Evolutionary conservation across 2,888 invertebrate genomes (phyloP).

Genomic region (Eudemis profundana): DNA sequence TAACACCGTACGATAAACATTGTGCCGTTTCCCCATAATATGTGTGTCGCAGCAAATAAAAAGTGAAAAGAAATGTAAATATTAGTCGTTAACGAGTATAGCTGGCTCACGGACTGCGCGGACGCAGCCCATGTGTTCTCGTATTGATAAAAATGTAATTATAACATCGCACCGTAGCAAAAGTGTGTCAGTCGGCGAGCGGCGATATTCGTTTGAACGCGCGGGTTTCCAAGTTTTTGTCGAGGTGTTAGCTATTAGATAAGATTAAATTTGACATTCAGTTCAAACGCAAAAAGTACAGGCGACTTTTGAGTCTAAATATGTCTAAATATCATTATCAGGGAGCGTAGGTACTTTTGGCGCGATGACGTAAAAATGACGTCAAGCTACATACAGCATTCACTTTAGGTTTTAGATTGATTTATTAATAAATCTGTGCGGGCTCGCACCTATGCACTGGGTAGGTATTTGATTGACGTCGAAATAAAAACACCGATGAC

Average conservation of each 20-base stretch:
- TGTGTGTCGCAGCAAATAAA: slow-evolving; percentile 49
- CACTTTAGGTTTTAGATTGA: too few species aligned
- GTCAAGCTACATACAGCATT: too few species aligned
- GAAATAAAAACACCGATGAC: too few species aligned
- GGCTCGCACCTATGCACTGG: too few species aligned
- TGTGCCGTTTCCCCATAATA: slow-evolving; percentile 40
- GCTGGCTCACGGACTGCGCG: slow-evolving; percentile 25
- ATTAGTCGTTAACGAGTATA: slow-evolving; percentile 48
- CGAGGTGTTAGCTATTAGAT: slow-evolving; percentile 16
- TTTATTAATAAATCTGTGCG: too few species aligned
- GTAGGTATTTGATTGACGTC: too few species aligned
- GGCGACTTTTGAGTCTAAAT: too few species aligned
- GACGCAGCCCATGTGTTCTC: slow-evolving; percentile 50
- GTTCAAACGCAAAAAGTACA: neutral
- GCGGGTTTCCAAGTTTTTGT: slow-evolving; percentile 41
- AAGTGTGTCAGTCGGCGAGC: slow-evolving; percentile 76
- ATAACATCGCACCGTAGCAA: slow-evolving; percentile 66
- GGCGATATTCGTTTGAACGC: slow-evolving; percentile 55
- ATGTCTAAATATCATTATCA: too few species aligned
- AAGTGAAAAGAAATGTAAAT: slow-evolving; percentile 53
- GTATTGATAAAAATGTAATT: slow-evolving; percentile 63
- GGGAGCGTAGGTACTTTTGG: too few species aligned
- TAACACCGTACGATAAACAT: slow-evolving; percentile 34
- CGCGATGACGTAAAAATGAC: too few species aligned
- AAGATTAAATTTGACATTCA: neutral